These are phyloP conservation scores for Calcarius ornatus DNA, from an alignment of 2,113 vertebrate species.

Conservation along the genomic window DNA sequence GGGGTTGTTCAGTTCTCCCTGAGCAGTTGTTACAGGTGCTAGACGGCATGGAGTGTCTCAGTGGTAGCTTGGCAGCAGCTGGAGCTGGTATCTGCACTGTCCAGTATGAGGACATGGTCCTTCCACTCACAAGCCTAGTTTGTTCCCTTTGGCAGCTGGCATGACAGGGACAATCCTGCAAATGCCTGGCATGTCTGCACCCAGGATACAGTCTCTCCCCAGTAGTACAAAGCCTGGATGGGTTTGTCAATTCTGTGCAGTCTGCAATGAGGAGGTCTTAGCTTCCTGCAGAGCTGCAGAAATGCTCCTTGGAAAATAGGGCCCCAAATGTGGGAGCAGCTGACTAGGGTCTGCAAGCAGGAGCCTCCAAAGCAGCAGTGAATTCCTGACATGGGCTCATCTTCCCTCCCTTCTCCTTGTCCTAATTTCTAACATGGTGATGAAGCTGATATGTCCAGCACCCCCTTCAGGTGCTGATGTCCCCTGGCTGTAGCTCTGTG, in stretches of 20 bases:
- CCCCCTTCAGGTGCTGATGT: background rate
- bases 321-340: background rate
- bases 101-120: background rate
- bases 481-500: background rate
- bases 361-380: background rate
- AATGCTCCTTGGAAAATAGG: background rate
- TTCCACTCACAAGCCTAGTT: background rate
- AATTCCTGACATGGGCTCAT: background rate
- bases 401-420: background rate
- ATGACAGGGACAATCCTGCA: background rate
- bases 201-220: background rate
- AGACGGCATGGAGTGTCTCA: background rate
- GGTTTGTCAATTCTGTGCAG: background rate
- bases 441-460: background rate
- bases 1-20: too few relatives aligned
- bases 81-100: background rate
- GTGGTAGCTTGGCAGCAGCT: background rate
- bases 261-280: background rate
- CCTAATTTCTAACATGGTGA: background rate
- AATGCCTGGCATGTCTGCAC: background rate
- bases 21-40: background rate
- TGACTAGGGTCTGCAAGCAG: background rate
- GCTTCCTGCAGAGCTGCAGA: background rate
- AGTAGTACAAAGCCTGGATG: accelerated
- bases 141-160: background rate